Evolutionary conservation across 2,113 vertebrate genomes (phyloP), one percentile per base, ranked within the genome.

Genomic region (Ursus arctos): DNA sequence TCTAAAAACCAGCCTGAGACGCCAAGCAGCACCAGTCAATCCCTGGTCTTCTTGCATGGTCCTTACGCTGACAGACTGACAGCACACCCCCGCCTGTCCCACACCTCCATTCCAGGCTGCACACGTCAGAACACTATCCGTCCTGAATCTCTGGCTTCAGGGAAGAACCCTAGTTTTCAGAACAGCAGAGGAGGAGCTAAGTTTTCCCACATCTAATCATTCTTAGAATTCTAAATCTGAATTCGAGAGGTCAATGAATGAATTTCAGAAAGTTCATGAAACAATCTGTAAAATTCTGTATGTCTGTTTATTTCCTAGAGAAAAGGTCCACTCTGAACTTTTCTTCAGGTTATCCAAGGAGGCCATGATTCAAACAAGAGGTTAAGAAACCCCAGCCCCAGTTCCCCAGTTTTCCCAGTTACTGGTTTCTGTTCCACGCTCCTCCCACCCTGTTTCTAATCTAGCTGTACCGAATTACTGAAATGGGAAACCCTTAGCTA

Each of bases 211-310:
- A 36, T 76, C 36, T 31, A 57, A 26, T 82, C 63, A 92, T 36
- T 21, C 10, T 77, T 53, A 77, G 13, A 43, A 76, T 49, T 74
- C n/a, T 77, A 88, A 53, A 83, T 28, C 43, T 76, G 12, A 40
- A 94, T 74, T 85, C 51, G 84, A 93, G 21, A 87, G 71, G 51
- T 36, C 57, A 12, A 63, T 4, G 9, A 67, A 40, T 15, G 33
- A n/a, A 79, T 57, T 57, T 90, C 53, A 94, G 61, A 72, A 95
- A 81, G 86, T 14, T 16, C n/a, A 10, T 87, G 63, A 88, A 90
- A 96, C 84, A 55, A 55, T 74, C 72, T 74, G 19, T 83, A 33
- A 89, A 80, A 53, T 77, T 49, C 51, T 36, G 11, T 43, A 6
- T 79, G 36, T 36, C 15, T 61, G 4, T 65, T 31, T 69, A 57